A percentile compares a stretch with the other conserved stretches of the same genome.
Evolutionary conservation across 2,797 vertebrate genomes (phyloP).

Genomic region (Melopsittacus undulatus): DNA sequence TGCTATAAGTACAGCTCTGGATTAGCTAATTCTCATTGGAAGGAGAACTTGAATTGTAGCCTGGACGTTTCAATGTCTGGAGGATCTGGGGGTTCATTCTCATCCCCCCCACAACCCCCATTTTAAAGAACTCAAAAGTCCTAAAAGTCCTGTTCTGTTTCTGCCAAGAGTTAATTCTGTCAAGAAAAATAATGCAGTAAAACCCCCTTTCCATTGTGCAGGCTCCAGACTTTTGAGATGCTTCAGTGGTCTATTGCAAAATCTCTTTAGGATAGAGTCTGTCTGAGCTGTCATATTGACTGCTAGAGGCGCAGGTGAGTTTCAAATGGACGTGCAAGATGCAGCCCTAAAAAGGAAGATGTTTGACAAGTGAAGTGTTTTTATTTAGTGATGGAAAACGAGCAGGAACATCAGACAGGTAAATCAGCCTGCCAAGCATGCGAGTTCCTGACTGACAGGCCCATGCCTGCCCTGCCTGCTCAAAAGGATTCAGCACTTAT

Average conservation of each 20-base stretch:
- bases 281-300: slow-evolving; percentile 54
- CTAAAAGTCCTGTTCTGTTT: background rate
- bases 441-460: slow-evolving; percentile 37
- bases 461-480: slow-evolving; percentile 3
- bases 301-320: slow-evolving; percentile 30
- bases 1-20: background rate
- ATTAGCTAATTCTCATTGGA: background rate
- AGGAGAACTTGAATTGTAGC: background rate
- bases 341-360: background rate
- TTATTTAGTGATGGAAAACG: slow-evolving; percentile 49
- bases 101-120: background rate
- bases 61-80: background rate
- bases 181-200: background rate
- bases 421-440: slow-evolving; percentile 18
- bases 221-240: background rate
- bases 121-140: background rate
- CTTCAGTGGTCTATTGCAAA: slow-evolving; percentile 23
- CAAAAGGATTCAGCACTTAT: background rate
- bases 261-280: slow-evolving; percentile 7
- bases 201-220: background rate
- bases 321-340: background rate
- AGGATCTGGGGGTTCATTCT: fast-evolving
- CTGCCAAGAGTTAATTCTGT: background rate
- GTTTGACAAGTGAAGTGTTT: slow-evolving; percentile 57
- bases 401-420: slow-evolving; percentile 52